These are phyloP conservation scores for Cecropterus lyciades DNA, from an alignment of 1,140 invertebrate species.

Conservation along the genomic window DNA sequence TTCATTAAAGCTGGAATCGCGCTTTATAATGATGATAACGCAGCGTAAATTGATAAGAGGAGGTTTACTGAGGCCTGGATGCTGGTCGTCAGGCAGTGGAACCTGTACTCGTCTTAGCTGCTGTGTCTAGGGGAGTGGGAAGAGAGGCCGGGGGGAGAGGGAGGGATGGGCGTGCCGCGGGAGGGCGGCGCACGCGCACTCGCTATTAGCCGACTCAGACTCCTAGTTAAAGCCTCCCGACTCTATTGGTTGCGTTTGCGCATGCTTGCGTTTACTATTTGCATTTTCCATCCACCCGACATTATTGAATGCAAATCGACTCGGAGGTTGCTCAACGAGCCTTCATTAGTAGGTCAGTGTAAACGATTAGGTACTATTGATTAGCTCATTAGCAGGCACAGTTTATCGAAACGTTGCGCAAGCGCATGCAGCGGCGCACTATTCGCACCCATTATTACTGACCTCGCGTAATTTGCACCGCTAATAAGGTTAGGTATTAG, in stretches of 20 bases:
- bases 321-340: constrained; percentile 7
- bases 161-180: constrained; percentile 38
- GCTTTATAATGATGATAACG: neutral
- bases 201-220: constrained; percentile 37
- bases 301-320: constrained; percentile 38
- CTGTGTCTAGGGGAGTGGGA: neutral
- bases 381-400: constrained; percentile 14
- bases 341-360: constrained; percentile 21
- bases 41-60: neutral
- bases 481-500: neutral
- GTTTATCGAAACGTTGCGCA: neutral
- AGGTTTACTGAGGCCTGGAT: neutral
- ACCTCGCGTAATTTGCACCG: neutral
- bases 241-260: constrained; percentile 39
- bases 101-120: neutral
- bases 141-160: constrained; percentile 33
- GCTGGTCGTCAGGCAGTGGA: neutral
- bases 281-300: constrained; percentile 4
- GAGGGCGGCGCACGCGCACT: constrained; percentile 53
- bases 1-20: neutral
- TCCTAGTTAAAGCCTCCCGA: constrained; percentile 40
- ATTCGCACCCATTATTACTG: constrained; percentile 8
- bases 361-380: constrained; percentile 9
- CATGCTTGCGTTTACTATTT: constrained; percentile 1
- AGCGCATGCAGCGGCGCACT: neutral